Conservation (phyloP, 2,888 invertebrate species). For the Microctonus aethiopoides region DNA sequence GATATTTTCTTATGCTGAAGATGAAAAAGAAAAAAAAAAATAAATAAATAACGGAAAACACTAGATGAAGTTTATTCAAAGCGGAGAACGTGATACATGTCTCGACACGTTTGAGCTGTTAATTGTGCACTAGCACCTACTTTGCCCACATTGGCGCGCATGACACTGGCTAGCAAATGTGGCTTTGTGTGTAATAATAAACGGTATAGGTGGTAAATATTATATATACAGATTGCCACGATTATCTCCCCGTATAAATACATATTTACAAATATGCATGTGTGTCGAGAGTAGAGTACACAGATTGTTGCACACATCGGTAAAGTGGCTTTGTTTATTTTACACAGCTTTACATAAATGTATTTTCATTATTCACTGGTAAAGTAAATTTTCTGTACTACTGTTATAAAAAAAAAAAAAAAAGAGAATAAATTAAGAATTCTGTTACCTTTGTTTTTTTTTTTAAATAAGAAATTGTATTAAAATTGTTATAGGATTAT, state of each 20-base stretch:
- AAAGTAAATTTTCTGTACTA: neutral
- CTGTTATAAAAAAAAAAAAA: neutral
- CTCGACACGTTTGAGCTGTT: conserved; percentile 40
- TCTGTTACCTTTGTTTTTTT: too few relatives aligned
- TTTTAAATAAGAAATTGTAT: too few relatives aligned
- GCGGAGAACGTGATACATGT: conserved; percentile 29
- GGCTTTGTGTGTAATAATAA: conserved; percentile 8
- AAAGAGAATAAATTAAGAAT: neutral
- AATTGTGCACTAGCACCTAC: conserved; percentile 38
- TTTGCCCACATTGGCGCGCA: conserved; percentile 20
- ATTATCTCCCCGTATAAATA: too few relatives aligned
- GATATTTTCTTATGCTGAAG: too few relatives aligned
- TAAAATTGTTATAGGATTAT: too few relatives aligned
- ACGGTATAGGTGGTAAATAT: neutral
- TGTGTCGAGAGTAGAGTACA: neutral
- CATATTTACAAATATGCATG: neutral
- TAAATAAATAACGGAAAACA: neutral
- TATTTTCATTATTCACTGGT: neutral
- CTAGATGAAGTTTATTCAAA: neutral
- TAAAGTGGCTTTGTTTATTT: neutral
- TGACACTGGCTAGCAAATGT: conserved; percentile 10
- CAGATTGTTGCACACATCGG: neutral
- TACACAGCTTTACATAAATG: neutral
- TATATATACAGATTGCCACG: conserved; percentile 29
- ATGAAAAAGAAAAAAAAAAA: too few relatives aligned